phyloP scores from a whole-genome alignment of 2,888 invertebrate genomes.

The Crocallis elinguaria region DNA sequence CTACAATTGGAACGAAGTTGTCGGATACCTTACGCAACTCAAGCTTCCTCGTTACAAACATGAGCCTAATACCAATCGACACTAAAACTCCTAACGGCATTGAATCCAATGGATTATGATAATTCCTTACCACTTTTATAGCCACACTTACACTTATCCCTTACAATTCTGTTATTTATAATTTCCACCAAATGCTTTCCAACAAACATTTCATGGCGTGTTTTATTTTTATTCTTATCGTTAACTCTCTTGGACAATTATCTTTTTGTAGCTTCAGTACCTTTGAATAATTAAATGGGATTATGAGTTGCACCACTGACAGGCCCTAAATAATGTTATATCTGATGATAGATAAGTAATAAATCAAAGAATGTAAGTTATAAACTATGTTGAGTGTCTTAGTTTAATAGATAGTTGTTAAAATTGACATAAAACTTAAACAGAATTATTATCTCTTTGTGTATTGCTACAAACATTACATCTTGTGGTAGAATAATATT shows the following conservation, averaged over 20 bases:
- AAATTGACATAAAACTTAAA: slow-evolving; percentile 6
- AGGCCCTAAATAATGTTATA: slow-evolving; percentile 20
- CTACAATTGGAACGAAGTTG: neutral
- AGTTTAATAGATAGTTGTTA: slow-evolving; percentile 28
- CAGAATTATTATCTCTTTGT: neutral
- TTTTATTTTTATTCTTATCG: slow-evolving; percentile 28
- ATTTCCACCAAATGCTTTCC: slow-evolving; percentile 21
- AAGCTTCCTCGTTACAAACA: neutral
- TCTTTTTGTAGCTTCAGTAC: slow-evolving; percentile 27
- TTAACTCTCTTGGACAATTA: slow-evolving; percentile 32
- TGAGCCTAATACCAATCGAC: neutral
- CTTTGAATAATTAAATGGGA: slow-evolving; percentile 33
- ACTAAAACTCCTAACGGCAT: slow-evolving; percentile 17
- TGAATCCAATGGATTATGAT: slow-evolving; percentile 26
- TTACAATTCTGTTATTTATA: slow-evolving; percentile 34
- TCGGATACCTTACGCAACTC: neutral
- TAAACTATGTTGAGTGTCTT: slow-evolving; percentile 31
- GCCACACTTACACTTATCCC: slow-evolving; percentile 25
- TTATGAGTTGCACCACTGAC: slow-evolving; percentile 27
- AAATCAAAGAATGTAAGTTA: slow-evolving; percentile 23
- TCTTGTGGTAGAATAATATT: no score
- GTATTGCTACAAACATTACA: slow-evolving; percentile 9
- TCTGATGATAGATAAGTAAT: slow-evolving; percentile 32
- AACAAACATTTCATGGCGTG: slow-evolving; percentile 29
- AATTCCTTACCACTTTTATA: slow-evolving; percentile 26